Base-by-base conservation (phyloP, 2,888 invertebrate species). In the Pseudolycoriella hygida region DNA sequence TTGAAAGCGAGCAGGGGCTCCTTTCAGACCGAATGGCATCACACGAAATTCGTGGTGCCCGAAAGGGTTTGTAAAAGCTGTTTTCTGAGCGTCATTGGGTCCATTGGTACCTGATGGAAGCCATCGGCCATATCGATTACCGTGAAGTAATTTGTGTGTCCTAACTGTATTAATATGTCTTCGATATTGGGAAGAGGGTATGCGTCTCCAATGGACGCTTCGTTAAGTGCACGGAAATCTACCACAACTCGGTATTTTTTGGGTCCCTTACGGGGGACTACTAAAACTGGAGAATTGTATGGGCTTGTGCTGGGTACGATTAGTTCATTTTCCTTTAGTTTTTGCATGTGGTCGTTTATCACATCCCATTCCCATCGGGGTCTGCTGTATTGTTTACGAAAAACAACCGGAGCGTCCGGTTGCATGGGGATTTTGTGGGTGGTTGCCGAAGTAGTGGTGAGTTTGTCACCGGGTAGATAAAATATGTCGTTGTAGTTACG, bases 101-200 rank as follows among this genome's bases (percentile, higher is more conserved):
- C 8, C 19, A 40, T 2, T 4, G 10, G 3, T 17, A 17, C 18
- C 11, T 40, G 19, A 18, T 40, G 17, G 18, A 17, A 40, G 3
- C 10, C 14, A 2, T 40, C 10, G 44, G 10, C 49, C 5, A 40
- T 6, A 18, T 40, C 40, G 12, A 40, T 4, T 2, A n/a, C 18
- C 5, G 40, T 5, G 14, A 40, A 40, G 4, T 12, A 11, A 11
- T 17, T 18, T 5, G 4, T 19, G 10, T 18, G 12, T 3, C 18
- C 3, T n/a, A 40, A n/a, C 53, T 74, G 72, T 11, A 18, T n/a
- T 25, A 25, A 6, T 4, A 25, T 25, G 8, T 25, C 25, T 8
- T 6, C 5, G 8, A 25, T 8, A 4, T 25, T 4, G 25, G 5
- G 4, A 25, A 8, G 8, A 25, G 25, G 25, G 8, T 25, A 25